A percentile compares a stretch with the other conserved stretches of the same genome.
Evolutionary conservation across 2,888 invertebrate species (phyloP).

Genomic region (Nomada lathburiana): DNA sequence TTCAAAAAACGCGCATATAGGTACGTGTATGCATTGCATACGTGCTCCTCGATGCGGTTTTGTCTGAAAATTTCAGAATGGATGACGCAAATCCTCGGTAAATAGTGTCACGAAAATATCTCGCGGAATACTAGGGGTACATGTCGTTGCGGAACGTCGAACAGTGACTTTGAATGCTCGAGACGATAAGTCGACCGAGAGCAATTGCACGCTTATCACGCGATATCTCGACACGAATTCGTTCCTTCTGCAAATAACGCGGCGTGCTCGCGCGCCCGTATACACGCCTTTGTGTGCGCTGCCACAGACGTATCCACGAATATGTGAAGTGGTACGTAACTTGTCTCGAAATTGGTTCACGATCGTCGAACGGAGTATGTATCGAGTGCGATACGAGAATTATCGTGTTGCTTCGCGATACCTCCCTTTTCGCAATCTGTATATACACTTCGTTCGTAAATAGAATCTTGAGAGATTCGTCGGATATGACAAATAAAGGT

Average conservation of each 20-base stretch:
- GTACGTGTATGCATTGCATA: no score
- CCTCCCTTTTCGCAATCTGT: slow-evolving; percentile 2
- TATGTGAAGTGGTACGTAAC: slow-evolving; percentile 40
- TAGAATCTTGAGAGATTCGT: background rate
- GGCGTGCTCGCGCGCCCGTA: background rate
- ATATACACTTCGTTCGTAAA: background rate
- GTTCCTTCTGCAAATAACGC: slow-evolving; percentile 43
- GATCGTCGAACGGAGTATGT: slow-evolving; percentile 18
- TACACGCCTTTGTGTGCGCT: background rate
- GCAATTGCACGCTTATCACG: slow-evolving; percentile 50
- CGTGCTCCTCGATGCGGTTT: background rate
- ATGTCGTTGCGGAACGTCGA: slow-evolving; percentile 13
- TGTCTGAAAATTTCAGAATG: background rate
- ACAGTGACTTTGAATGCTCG: slow-evolving; percentile 24
- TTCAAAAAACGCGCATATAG: background rate
- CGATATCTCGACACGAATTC: slow-evolving; percentile 46
- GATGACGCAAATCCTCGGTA: slow-evolving; percentile 4
- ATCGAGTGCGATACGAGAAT: slow-evolving; percentile 19
- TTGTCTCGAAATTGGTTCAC: slow-evolving; percentile 40
- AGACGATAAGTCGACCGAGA: slow-evolving; percentile 44
- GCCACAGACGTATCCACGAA: slow-evolving; percentile 23
- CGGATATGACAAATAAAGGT: no score
- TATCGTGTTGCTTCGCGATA: slow-evolving; percentile 9
- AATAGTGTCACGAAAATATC: slow-evolving; percentile 20
- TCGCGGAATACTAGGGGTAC: background rate